Base-by-base conservation (phyloP, 2,797 vertebrate genomes). In the Onychomys arenicola region DNA sequence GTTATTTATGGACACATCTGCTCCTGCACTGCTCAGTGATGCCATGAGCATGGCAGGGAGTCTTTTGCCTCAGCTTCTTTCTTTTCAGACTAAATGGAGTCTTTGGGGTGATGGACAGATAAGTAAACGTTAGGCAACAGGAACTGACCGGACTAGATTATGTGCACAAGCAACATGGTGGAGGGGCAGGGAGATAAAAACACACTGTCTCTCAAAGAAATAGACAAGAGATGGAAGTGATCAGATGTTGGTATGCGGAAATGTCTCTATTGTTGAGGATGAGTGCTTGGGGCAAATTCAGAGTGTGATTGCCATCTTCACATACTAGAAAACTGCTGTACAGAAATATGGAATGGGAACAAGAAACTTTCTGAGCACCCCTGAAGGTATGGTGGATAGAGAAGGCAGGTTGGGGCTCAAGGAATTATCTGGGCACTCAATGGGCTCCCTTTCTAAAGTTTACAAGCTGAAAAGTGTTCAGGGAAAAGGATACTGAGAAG, bases 241-340 rank as follows among this genome's bases (percentile, higher is more conserved):
- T 40, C 2, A 13, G 19, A 23, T 43, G 17, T 75, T 43, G 52
- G 52, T 23, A 13, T 57, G 32, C 21, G n/a, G n/a, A 7, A 27
- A 32, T 7, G 29, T 61, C 27, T 61, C 37, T 40, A 1, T 61
- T 89, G 27, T 89, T 43, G 17, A 59, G 16, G 52, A 59, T 43
- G n/a, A 9, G n/a, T 7, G n/a, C 6, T 9, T 29, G 14, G 16
- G 9, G n/a, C 17, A 14, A 2, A 19, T 73, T 23, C 0, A 1
- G n/a, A 57, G 55, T 29, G n/a, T 40, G 27, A 12, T 43, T 17
- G 2, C 27, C 23, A 19, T 11, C 11, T 75, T 89, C 27, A 89
- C 27, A 25, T 43, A 5, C 86, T 75, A 61, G 52, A 55, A 75
- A 59, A 57, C 49, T 55, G n/a, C 37, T 46, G 7, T 29, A 17